Base-by-base conservation (phyloP, 2,113 vertebrate species). In the Microtus oregoni region DNA sequence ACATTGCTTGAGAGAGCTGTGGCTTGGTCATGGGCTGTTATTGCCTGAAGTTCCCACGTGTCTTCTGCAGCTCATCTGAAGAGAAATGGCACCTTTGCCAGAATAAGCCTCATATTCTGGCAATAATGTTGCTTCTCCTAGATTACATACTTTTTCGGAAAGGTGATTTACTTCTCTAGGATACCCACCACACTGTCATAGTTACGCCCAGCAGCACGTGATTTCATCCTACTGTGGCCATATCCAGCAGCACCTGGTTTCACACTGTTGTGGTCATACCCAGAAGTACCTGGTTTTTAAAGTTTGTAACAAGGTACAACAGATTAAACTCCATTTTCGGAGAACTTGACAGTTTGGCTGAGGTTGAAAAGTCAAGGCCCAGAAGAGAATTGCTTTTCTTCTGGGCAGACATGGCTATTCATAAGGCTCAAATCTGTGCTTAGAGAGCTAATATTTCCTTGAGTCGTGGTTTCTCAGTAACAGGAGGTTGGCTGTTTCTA, bases 11-110 rank as follows among this genome's bases (percentile, higher is more conserved):
- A 75, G 63, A 88, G 32, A 83, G 70, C 28, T 47, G 17, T 41
- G 15, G 6, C 63, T 72, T 93, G 65, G 50, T 10, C 35, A 26
- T 86, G 68, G 61, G 58, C n/a, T 52, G 3, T 91, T 52, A 22
- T 70, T 81, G 12, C 19, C 24, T 10, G 65, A 35, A 44, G 32
- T 41, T 20, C 86, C 61, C 70, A 35, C 20, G 44, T 94, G 65
- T 68, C 9, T 72, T 91, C 91, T 89, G 32, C 19, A 24, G 14
- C 81, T 86, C 91, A 38, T 82, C 65, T 14, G 17, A 61, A 87
- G 83, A 41, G n/a, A 97, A 91, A 38, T 86, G 24, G 14, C 9
- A n/a, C 70, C n/a, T 79, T 93, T 72, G 22, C 78, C 76, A 90
- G 30, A 26, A 47, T 58, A 38, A 81, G 32, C 70, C 41, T 58